Conservation (phyloP, 2,113 vertebrate species). For the Caretta caretta region DNA sequence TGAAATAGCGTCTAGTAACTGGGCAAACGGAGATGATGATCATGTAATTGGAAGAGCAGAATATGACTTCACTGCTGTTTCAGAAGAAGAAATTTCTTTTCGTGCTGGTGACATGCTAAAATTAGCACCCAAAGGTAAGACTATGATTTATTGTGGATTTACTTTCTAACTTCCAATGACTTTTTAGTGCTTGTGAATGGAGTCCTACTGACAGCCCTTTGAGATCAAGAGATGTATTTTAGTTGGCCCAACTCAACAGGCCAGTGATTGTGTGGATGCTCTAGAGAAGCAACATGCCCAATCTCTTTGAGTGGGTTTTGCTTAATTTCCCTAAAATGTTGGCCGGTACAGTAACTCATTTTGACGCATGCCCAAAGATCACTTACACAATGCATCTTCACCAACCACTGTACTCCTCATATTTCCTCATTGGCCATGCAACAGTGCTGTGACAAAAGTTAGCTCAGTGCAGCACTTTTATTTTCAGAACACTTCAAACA, state of each 20-base stretch:
- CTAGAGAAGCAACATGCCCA: neutral
- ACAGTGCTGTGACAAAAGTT: neutral
- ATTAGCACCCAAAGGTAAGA: slow-evolving; percentile 94
- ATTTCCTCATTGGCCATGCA: neutral
- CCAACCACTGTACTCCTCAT: neutral
- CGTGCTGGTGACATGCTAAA: slow-evolving; percentile 93
- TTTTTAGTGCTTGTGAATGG: slow-evolving; percentile 18
- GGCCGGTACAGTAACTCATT: neutral
- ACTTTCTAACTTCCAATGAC: neutral
- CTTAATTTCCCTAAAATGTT: neutral
- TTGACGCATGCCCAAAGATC: neutral
- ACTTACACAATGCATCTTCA: neutral
- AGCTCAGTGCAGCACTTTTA: neutral
- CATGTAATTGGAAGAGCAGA: slow-evolving; percentile 96
- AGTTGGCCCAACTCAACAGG: neutral
- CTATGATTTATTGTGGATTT: neutral
- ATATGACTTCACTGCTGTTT: slow-evolving; percentile 91
- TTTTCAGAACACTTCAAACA: neutral
- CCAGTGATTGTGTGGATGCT: neutral
- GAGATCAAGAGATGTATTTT: neutral
- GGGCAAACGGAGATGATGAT: slow-evolving; percentile 95
- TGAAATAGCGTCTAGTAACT: slow-evolving; percentile 77
- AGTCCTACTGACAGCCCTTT: neutral
- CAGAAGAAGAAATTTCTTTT: slow-evolving; percentile 95
- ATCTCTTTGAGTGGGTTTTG: neutral